Conservation (phyloP, 2,113 vertebrate species). For the Tragelaphus scriptus region DNA sequence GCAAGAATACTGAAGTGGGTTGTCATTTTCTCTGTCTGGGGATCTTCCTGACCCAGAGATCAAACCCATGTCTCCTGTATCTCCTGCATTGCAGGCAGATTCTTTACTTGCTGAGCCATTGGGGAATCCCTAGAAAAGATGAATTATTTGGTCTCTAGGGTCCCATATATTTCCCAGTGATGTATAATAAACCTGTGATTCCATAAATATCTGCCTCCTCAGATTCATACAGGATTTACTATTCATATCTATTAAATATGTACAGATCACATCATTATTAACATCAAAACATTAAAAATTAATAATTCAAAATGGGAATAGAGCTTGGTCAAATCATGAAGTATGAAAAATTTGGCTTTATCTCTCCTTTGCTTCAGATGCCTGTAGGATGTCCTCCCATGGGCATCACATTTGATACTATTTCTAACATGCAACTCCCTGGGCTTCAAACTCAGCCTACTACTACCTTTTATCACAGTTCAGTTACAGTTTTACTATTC, state of each 20-base stretch:
- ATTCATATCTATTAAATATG: background rate
- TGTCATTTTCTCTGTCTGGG: background rate
- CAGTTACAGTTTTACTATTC: background rate
- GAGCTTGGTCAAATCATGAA: background rate
- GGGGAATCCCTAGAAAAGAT: background rate
- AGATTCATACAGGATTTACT: background rate
- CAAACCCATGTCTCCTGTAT: background rate
- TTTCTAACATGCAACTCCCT: background rate
- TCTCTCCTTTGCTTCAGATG: background rate
- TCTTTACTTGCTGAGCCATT: background rate
- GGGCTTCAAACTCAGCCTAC: background rate
- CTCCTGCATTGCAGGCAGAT: background rate
- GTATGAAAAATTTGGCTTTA: background rate
- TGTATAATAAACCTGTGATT: background rate
- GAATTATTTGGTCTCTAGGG: background rate
- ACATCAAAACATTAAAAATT: background rate
- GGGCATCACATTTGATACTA: background rate
- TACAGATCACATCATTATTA: background rate
- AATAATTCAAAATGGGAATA: background rate
- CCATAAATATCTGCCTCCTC: background rate
- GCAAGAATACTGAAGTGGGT: background rate
- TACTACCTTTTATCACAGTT: background rate
- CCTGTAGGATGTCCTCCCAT: background rate
- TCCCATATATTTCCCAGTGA: background rate
- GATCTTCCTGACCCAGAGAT: background rate